Percentiles rank a stretch among this genome's conserved stretches.
Evolutionary conservation across 2,888 invertebrate genomes (phyloP).

Genomic region (Caradrina kadenii): DNA sequence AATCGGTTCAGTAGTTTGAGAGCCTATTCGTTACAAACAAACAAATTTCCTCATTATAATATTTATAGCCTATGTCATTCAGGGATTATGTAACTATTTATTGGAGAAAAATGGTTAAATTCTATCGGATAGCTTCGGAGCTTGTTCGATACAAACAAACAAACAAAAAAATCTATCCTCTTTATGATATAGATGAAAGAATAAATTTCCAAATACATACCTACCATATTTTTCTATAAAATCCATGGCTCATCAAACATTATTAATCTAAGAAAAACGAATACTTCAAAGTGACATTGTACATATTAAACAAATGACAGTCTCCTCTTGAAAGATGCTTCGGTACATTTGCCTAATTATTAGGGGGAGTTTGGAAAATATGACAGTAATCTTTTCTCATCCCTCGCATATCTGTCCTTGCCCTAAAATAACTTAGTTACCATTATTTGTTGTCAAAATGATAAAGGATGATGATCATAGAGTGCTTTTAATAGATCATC

Average conservation of each 20-base stretch:
- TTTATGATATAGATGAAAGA: too few species aligned
- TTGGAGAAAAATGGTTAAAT: too few species aligned
- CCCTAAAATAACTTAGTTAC: constrained; percentile 59
- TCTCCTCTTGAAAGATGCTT: constrained; percentile 54
- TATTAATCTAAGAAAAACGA: constrained; percentile 3
- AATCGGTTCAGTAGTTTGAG: too few species aligned
- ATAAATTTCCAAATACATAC: neutral
- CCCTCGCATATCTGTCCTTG: constrained; percentile 63
- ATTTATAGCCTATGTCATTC: too few species aligned
- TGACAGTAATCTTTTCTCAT: constrained; percentile 71
- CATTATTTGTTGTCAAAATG: constrained; percentile 46
- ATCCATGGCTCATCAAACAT: neutral
- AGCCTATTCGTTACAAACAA: too few species aligned
- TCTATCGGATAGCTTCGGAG: too few species aligned
- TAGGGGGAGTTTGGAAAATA: constrained; percentile 69
- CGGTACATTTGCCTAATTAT: constrained; percentile 67
- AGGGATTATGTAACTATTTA: too few species aligned
- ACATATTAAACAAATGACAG: constrained; percentile 58
- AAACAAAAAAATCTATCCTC: too few species aligned
- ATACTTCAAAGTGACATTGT: constrained; percentile 40
- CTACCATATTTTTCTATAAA: neutral
- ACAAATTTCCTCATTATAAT: too few species aligned
- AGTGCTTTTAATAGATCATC: constrained; percentile 30
- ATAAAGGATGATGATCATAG: constrained; percentile 34
- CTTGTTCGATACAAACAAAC: too few species aligned